Conservation (phyloP, 2,888 invertebrate genomes). For the Phorcus lineatus region DNA sequence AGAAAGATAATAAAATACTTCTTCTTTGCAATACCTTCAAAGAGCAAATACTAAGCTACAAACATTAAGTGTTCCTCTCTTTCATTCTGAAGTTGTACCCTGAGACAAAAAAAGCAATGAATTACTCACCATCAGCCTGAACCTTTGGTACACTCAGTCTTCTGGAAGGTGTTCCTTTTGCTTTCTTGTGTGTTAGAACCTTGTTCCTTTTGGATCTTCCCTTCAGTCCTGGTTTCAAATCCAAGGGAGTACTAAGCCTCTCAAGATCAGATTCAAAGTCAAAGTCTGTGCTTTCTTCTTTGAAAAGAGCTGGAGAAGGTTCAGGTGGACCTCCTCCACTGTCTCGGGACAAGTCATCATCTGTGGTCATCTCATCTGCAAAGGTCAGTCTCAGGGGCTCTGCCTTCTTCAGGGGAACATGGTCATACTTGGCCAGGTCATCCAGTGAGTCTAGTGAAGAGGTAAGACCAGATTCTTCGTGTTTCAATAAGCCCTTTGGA, state of each 20-base stretch:
- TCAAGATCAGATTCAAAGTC: slow-evolving; percentile 44
- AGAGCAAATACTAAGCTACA: too few relatives aligned
- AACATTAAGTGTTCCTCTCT: too few relatives aligned
- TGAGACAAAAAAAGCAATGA: too few relatives aligned
- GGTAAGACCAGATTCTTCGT: background rate
- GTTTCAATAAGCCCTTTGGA: background rate
- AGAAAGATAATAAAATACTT: too few relatives aligned
- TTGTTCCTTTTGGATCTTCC: slow-evolving; percentile 10
- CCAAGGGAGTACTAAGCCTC: slow-evolving; percentile 33
- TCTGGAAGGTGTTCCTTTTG: background rate
- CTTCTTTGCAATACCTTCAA: too few relatives aligned
- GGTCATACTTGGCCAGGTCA: slow-evolving; percentile 24
- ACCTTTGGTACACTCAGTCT: background rate
- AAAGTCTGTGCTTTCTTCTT: slow-evolving; percentile 42
- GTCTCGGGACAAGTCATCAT: background rate
- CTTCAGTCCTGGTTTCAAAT: slow-evolving; percentile 21
- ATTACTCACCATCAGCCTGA: slow-evolving; percentile 9
- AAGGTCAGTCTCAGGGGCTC: slow-evolving; percentile 4
- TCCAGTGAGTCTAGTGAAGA: background rate
- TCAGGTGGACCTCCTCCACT: background rate
- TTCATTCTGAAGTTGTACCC: too few relatives aligned
- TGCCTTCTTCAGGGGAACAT: background rate
- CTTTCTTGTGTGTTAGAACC: slow-evolving; percentile 13
- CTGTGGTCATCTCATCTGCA: slow-evolving; percentile 16
- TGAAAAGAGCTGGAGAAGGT: background rate